phyloP scores from a whole-genome alignment of 2,113 vertebrate species.

The Lampris incognitus region DNA sequence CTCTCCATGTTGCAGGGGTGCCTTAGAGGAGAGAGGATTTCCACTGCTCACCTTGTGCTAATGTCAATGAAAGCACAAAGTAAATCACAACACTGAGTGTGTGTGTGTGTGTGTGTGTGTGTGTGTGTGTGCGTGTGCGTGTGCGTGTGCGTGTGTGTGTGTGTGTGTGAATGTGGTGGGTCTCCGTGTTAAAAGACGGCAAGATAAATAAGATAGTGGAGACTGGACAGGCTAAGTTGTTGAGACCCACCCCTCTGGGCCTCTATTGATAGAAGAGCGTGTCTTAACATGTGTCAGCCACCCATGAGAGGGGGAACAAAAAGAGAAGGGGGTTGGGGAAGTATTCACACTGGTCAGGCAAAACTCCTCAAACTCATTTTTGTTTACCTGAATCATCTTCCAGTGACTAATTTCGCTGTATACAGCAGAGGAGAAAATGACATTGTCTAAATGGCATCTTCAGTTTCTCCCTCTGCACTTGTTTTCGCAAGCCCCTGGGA shows the following conservation, averaged over 20 bases:
- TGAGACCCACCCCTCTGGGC: constrained; percentile 63
- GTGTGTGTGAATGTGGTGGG: neutral
- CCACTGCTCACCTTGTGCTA: constrained; percentile 10
- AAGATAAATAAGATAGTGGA: constrained; percentile 20
- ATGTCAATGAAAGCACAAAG: neutral
- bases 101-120: too few species aligned
- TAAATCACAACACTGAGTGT: too few species aligned
- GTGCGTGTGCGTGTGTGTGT: too few species aligned
- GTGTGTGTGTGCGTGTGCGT: neutral
- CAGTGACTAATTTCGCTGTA: neutral
- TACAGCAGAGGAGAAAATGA: neutral
- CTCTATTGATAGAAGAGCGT: constrained; percentile 59
- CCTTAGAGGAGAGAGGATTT: neutral
- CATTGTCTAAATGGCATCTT: neutral
- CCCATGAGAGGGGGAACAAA: constrained; percentile 45
- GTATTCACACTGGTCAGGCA: constrained; percentile 49
- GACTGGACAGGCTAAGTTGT: constrained; percentile 41
- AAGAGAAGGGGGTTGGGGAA: constrained; percentile 42
- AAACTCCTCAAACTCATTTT: constrained; percentile 18
- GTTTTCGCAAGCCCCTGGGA: neutral
- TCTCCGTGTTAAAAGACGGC: neutral
- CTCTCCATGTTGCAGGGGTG: neutral
- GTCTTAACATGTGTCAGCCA: constrained; percentile 73
- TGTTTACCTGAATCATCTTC: neutral
- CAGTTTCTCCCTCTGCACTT: constrained; percentile 1